Percentiles rank a stretch among this genome's conserved stretches.
These are phyloP conservation scores for Lottia gigantea DNA, from an alignment of 2,888 invertebrate genomes.

Conservation along the genomic window DNA sequence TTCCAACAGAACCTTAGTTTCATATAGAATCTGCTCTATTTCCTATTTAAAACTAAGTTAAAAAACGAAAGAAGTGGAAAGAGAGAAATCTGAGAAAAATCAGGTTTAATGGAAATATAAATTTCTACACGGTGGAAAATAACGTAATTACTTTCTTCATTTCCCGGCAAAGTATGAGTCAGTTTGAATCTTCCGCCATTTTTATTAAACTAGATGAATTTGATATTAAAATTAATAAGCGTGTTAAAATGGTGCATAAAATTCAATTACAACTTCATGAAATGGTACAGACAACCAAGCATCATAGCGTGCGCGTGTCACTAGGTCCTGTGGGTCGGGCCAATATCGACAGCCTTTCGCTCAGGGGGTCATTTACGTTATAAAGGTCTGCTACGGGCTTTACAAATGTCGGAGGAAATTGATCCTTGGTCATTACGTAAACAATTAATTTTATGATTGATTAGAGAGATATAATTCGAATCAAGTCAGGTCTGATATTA, in stretches of 20 bases:
- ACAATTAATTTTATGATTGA: conserved; percentile 10
- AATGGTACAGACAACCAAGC: neutral
- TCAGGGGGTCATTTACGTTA: conserved; percentile 7
- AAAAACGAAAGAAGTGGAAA: no score
- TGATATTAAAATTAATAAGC: conserved; percentile 9
- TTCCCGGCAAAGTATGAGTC: neutral
- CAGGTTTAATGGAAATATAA: no score
- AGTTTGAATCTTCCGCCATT: conserved; percentile 10
- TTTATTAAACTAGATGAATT: conserved; percentile 2
- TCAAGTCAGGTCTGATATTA: no score
- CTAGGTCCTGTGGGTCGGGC: conserved; percentile 1
- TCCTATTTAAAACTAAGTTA: no score
- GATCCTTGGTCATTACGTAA: conserved; percentile 7
- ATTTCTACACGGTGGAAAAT: neutral
- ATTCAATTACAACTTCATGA: conserved; percentile 10
- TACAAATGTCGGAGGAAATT: conserved; percentile 1
- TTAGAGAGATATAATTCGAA: neutral
- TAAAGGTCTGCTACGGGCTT: conserved; percentile 4
- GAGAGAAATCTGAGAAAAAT: no score
- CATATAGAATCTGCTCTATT: no score
- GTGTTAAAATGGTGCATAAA: conserved; percentile 11
- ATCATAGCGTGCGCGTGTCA: conserved; percentile 4
- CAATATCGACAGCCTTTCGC: neutral
- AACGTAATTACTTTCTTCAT: conserved; percentile 7
- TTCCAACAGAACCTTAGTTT: no score